Evolutionary conservation across 1,140 invertebrate species (phyloP), one percentile per base, ranked within the genome.

Genomic region (Chrysomallon squamiferum): DNA sequence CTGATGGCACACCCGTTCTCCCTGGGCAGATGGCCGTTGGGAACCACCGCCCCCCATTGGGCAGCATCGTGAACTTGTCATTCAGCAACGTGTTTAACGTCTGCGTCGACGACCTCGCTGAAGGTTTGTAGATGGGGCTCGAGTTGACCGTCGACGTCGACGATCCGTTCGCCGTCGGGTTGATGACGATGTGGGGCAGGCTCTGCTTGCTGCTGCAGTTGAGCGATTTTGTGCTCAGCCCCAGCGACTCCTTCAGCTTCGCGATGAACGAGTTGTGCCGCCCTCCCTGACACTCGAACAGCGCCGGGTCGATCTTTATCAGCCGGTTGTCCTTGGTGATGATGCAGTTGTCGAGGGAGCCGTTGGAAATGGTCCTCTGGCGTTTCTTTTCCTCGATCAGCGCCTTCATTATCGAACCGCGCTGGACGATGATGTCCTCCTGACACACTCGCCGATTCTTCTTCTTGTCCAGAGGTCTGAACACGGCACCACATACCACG

Each of bases 401-500:
- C 15, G 79, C 79, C 62, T 78, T 81, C 79, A 83, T 81, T 41
- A 83, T 83, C 15, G 73, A 72, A 15, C 79, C 81, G 32, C 73
- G 63, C 29, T 75, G 68, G 38, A 72, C 68, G 54, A 68, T 66
- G 38, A 72, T 66, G 18, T n/a, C 68, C 43, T n/a, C 66, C 70
- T 22, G 65, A 32, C 29, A 69, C 59, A 5, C 66, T 61, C 49
- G 69, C 69, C 59, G 71, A 69, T 59, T 69, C 60, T 35, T 68
- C 59, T 38, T 72, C 57, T 2, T 76, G 62, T 65, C 54, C 13
- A 95, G 86, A 0, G 93, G 93, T 41, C 92, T 89, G 80, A 93
- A 96, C 73, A 94, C 85, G 0, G 90, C 83, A n/a, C 92, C 93
- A 73, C 91, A 94, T 18, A 93, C 65, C 0, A 89, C 87, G 78